Evolutionary conservation across 2,888 invertebrate genomes (phyloP).

Genomic region (Geotrupes spiniger): DNA sequence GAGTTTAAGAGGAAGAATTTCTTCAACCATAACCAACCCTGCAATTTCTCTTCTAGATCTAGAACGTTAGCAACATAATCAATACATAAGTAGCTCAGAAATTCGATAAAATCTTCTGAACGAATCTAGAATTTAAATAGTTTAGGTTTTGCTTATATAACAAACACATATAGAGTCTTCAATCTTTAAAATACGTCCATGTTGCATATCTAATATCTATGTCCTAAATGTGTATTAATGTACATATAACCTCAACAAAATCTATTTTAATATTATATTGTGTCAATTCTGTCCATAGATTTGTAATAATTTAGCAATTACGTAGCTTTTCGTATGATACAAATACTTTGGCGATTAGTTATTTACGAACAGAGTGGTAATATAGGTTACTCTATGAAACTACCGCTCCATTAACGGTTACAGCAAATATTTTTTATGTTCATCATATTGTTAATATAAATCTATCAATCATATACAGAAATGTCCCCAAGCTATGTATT

Average conservation of each 20-base stretch:
- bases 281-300: slow-evolving; percentile 21
- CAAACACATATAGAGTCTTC: slow-evolving; percentile 14
- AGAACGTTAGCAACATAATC: too few relatives aligned
- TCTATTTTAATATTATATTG: slow-evolving; percentile 22
- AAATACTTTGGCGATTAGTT: slow-evolving; percentile 10
- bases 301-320: slow-evolving; percentile 24
- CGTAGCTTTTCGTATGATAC: slow-evolving; percentile 23
- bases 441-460: too few relatives aligned
- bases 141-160: not conserved
- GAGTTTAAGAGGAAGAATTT: too few relatives aligned
- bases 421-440: too few relatives aligned
- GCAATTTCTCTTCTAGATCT: too few relatives aligned
- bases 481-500: too few relatives aligned
- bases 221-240: slow-evolving; percentile 32
- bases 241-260: slow-evolving; percentile 24
- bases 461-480: too few relatives aligned
- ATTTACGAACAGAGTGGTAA: slow-evolving; percentile 4
- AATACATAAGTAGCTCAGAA: too few relatives aligned
- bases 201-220: slow-evolving; percentile 39
- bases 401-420: slow-evolving; percentile 3
- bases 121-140: too few relatives aligned
- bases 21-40: too few relatives aligned
- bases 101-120: too few relatives aligned
- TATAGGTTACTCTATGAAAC: not conserved
- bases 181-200: slow-evolving; percentile 38